Evolutionary conservation across 2,888 invertebrate species (phyloP).

Genomic region (Heliothis peltigera): DNA sequence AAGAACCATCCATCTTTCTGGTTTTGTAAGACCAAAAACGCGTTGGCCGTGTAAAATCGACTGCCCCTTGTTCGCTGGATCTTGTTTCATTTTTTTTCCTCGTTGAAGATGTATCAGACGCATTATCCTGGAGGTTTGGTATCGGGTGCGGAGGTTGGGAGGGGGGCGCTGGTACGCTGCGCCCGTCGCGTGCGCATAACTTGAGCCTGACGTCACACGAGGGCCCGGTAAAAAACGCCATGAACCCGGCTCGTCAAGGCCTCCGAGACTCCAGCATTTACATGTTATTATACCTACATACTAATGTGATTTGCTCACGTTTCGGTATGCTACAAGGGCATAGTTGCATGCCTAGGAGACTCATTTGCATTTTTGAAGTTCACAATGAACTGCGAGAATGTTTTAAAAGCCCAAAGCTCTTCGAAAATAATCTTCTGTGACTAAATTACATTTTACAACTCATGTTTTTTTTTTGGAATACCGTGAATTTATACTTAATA

Average conservation of each 20-base stretch:
- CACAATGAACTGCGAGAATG: constrained; percentile 26
- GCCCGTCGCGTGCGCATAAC: constrained; percentile 84
- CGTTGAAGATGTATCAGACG: constrained; percentile 85
- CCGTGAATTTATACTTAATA: not conserved
- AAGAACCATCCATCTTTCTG: constrained; percentile 76
- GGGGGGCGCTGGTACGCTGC: constrained; percentile 56
- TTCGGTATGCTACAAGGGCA: constrained; percentile 63
- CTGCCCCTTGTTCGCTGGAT: constrained; percentile 78
- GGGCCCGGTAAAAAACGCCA: constrained; percentile 82
- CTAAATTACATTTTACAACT: not conserved
- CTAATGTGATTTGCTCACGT: constrained; percentile 71
- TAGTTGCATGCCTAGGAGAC: constrained; percentile 50
- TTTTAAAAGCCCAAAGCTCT: constrained; percentile 8
- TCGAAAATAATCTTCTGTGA: constrained; percentile 4
- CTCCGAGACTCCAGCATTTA: constrained; percentile 80
- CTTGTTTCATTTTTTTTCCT: constrained; percentile 84
- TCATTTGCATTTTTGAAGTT: constrained; percentile 52
- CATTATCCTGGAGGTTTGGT: constrained; percentile 85
- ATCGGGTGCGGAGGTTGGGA: constrained; percentile 71
- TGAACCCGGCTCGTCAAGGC: constrained; percentile 86
- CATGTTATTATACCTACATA: constrained; percentile 73
- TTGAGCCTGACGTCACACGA: constrained; percentile 85
- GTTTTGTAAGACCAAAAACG: constrained; percentile 78
- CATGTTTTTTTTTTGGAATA: not conserved
- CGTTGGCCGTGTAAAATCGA: constrained; percentile 82